Conservation (phyloP, 2,888 invertebrate genomes). For the Parthenolecanium corni region DNA sequence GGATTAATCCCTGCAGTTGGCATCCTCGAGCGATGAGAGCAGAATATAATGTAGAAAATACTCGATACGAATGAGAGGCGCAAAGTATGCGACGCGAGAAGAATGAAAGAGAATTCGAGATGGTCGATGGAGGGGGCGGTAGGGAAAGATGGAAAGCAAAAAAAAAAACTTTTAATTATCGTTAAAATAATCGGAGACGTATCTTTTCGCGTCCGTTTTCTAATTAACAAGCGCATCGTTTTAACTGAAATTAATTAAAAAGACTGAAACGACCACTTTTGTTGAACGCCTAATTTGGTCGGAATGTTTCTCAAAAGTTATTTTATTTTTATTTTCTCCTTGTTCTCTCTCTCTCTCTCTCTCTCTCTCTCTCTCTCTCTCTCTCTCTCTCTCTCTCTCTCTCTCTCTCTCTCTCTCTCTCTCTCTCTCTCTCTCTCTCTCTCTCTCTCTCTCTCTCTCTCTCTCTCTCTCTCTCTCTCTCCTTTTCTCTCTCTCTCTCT, state of each 20-base stretch:
- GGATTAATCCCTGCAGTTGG: no score
- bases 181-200: constrained; percentile 26
- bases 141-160: constrained; percentile 7
- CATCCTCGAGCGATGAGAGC: no score
- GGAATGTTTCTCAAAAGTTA: constrained; percentile 3
- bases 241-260: constrained; percentile 26
- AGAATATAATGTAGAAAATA: no score
- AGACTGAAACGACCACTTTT: constrained; percentile 25
- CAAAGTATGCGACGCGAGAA: neutral
- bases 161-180: constrained; percentile 26
- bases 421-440: no score
- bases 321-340: neutral
- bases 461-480: no score
- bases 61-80: constrained; percentile 1
- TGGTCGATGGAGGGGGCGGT: neutral
- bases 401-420: no score
- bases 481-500: no score
- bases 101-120: no score
- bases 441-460: no score
- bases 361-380: no score
- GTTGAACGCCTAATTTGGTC: constrained; percentile 25
- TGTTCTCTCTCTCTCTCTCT: no score
- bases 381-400: no score
- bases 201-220: constrained; percentile 27
- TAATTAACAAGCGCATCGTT: constrained; percentile 27